These are phyloP conservation scores for Saxicola maurus DNA, from an alignment of 2,797 vertebrate species.

Conservation along the genomic window DNA sequence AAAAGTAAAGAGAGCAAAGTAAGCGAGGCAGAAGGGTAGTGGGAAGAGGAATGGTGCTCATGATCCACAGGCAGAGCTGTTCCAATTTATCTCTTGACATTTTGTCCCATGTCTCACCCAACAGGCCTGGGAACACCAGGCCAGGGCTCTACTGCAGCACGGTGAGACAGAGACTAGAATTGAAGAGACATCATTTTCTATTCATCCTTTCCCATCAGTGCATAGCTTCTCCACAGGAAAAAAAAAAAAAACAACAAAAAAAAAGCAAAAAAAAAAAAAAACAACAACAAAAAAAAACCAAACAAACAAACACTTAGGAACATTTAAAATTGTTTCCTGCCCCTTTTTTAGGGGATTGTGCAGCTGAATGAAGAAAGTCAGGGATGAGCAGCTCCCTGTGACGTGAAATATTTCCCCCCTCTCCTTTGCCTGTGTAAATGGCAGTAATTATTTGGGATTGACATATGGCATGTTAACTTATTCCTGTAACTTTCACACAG, in stretches of 20 bases:
- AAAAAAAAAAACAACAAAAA: too few relatives aligned
- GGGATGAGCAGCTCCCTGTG: not conserved
- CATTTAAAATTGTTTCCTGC: not conserved
- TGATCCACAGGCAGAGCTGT: not conserved
- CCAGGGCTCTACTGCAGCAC: not conserved
- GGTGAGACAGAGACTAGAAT: rapidly evolving
- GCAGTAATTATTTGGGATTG: not conserved
- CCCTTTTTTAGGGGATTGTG: not conserved
- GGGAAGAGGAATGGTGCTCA: not conserved
- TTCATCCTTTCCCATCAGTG: not conserved
- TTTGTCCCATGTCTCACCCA: not conserved
- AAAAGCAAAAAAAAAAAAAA: too few relatives aligned
- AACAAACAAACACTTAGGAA: not conserved
- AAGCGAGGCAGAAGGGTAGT: not conserved
- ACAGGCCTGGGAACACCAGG: not conserved
- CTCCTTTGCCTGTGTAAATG: not conserved
- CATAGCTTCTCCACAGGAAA: not conserved
- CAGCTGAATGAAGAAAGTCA: not conserved
- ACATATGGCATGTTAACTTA: not conserved
- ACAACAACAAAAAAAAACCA: too few relatives aligned
- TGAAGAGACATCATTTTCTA: not conserved
- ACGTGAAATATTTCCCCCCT: not conserved
- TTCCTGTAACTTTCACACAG: not conserved
- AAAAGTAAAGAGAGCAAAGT: not conserved
- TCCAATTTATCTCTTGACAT: not conserved